Conservation (phyloP, 1,140 invertebrate genomes). For the Calliphora vicina region DNA sequence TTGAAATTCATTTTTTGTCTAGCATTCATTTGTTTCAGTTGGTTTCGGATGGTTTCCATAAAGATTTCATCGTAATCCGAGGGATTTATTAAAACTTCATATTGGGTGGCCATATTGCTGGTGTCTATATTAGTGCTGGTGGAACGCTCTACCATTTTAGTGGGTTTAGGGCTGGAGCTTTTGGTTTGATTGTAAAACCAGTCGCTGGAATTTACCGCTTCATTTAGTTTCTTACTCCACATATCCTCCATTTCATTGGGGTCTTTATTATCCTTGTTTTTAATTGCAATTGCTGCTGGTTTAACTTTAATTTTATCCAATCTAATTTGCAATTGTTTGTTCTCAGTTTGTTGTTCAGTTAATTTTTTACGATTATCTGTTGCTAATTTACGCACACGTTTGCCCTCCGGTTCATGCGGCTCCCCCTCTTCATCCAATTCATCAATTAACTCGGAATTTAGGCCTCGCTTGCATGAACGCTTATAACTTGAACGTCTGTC, state of each 20-base stretch:
- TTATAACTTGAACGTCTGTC: background rate
- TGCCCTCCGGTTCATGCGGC: background rate
- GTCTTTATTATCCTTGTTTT: background rate
- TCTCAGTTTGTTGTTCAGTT: no score
- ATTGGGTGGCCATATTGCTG: background rate
- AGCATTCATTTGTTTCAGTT: constrained; percentile 4
- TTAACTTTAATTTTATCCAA: background rate
- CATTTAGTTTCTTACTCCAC: background rate
- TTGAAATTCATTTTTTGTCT: constrained; percentile 28
- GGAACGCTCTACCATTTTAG: background rate
- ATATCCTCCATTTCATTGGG: background rate
- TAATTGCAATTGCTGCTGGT: background rate
- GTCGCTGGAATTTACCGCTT: background rate
- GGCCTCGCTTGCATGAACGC: background rate
- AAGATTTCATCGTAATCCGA: constrained; percentile 1
- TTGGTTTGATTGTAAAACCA: background rate
- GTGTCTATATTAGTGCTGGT: background rate
- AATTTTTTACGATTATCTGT: background rate
- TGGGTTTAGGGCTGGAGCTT: background rate
- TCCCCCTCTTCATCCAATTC: background rate
- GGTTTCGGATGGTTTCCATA: background rate
- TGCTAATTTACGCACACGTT: background rate
- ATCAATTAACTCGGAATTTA: background rate
- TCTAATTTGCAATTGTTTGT: background rate
- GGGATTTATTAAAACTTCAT: background rate